phyloP scores from a whole-genome alignment of 1,140 invertebrate species.

The Achatina immaculata region DNA sequence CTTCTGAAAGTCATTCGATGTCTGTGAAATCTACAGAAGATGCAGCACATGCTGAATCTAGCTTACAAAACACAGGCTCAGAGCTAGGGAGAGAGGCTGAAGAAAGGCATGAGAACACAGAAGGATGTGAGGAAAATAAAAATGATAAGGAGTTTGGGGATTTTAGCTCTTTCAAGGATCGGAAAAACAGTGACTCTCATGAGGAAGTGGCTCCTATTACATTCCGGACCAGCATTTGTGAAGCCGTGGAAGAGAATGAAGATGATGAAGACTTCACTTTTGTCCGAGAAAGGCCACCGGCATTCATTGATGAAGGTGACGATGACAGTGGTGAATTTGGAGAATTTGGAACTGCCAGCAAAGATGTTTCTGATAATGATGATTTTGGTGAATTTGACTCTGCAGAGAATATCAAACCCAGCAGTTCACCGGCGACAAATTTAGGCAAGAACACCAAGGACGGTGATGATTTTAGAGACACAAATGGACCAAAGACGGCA shows the following conservation, averaged over 20 bases:
- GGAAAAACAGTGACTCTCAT: background rate
- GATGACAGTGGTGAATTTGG: background rate
- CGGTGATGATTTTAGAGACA: constrained; percentile 55
- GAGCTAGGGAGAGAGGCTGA: background rate
- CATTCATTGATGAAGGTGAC: background rate
- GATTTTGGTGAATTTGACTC: background rate
- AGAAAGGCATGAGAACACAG: background rate
- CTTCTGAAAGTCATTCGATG: constrained; percentile 3
- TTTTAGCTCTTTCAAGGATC: background rate
- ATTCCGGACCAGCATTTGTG: constrained; percentile 23
- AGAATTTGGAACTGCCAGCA: background rate
- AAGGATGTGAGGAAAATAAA: constrained; percentile 14
- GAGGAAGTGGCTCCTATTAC: constrained; percentile 27
- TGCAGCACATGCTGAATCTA: background rate
- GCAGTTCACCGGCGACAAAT: background rate
- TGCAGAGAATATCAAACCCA: background rate
- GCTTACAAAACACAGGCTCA: background rate
- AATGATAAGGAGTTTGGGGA: constrained; percentile 30
- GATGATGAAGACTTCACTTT: constrained; percentile 23
- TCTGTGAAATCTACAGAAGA: background rate
- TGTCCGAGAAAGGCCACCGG: background rate
- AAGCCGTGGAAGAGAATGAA: background rate
- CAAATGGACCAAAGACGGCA: constrained; percentile 35
- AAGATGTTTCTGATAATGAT: background rate
- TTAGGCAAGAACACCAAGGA: constrained; percentile 41